Conservation (phyloP, 1,140 invertebrate species). For the Pogonomyrmex californicus region DNA sequence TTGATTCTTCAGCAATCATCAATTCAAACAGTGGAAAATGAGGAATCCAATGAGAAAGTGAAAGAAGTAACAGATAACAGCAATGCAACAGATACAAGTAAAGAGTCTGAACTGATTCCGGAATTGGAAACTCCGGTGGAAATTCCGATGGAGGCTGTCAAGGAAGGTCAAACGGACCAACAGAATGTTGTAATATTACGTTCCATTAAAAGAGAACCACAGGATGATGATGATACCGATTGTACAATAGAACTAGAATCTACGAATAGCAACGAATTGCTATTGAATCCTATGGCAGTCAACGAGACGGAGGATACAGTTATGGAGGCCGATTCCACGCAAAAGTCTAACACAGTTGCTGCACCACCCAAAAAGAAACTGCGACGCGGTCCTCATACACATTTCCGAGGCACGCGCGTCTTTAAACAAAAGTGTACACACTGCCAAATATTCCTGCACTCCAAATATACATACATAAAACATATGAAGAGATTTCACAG, state of each 20-base stretch:
- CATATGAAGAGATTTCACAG: conserved; percentile 83
- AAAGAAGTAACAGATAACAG: conserved; percentile 45
- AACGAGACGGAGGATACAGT: conserved; percentile 73
- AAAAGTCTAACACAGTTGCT: conserved; percentile 72
- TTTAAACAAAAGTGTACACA: conserved; percentile 82
- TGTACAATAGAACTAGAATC: conserved; percentile 78
- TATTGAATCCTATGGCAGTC: conserved; percentile 80
- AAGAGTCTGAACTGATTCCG: not conserved
- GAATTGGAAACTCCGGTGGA: not conserved
- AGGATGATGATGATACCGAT: conserved; percentile 77
- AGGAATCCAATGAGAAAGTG: not conserved
- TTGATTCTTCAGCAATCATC: not conserved
- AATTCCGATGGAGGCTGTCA: conserved; percentile 4
- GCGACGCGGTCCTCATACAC: conserved; percentile 79
- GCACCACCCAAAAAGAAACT: conserved; percentile 73
- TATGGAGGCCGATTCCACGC: conserved; percentile 83
- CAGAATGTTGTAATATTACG: not conserved
- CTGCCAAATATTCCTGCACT: conserved; percentile 83
- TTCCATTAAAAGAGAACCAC: conserved; percentile 74
- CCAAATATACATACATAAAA: conserved; percentile 79
- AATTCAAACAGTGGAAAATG: not conserved
- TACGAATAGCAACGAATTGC: conserved; percentile 72
- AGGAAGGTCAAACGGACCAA: not conserved
- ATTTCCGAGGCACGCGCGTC: conserved; percentile 79
- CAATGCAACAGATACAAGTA: not conserved